Base-by-base conservation (phyloP, 92 coral and sea anemone genomes). In the Isaurus tuberculatus region DNA sequence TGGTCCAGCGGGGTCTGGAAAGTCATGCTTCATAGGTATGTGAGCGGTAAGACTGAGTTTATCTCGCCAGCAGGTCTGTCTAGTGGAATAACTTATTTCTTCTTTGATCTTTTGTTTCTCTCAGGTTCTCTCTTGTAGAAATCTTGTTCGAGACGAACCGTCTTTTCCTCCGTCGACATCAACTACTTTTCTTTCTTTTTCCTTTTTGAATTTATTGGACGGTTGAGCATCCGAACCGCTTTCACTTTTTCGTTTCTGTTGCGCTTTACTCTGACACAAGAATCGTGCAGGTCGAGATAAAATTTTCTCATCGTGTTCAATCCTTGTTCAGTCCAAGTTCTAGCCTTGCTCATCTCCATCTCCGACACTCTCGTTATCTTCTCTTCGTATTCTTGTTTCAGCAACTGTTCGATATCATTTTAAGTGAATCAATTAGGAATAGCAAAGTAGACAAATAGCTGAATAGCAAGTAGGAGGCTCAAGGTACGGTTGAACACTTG, bases 331-430 rank as follows among this genome's bases (percentile, higher is more conserved):
- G n/a, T n/a, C n/a, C 93, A 79, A 71, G 93, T 95, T 29, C 91
- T 91, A 1, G 98, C 98, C 83, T 95, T 95, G 65, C 88, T 95
- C 91, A 91, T 90, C 86, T 93, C 94, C 98, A 95, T 93, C 75
- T 95, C 98, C 0, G 98, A 91, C 22, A 93, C 78, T 51, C 98
- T 91, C 86, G 94, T 67, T 93, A 93, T 93, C 79, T 93, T 95
- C 73, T 95, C 98, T 75, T 95, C 98, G 60, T 74, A 70, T 74
- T 95, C 98, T 64, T 93, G 98, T 79, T 93, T 95, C 53, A 93
- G 75, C 65, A 95, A 87, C 2, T 93, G 94, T 67, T 84, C 92
- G 46, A 95, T 69, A 72, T 95, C 98, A n/a, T 87, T 82, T 87
- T 91, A 36, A 95, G 87, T 15, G 88, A 92, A 70, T 86, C 89